Conservation (phyloP, 2,888 invertebrate genomes). For the Morpho achilles region DNA sequence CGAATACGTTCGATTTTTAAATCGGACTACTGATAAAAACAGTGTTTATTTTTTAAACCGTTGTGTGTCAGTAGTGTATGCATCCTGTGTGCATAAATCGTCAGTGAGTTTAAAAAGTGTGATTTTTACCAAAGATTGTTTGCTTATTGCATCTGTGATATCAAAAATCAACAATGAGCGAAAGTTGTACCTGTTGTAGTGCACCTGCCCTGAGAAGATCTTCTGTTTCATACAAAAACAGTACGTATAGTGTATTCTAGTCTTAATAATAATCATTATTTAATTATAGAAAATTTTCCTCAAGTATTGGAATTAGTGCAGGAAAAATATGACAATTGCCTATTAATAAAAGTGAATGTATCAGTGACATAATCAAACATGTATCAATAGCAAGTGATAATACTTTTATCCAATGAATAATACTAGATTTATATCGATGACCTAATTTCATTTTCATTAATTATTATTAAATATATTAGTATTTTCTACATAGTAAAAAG, state of each 20-base stretch:
- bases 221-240: conserved; percentile 39
- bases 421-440: conserved; percentile 16
- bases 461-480: background rate
- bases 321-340: conserved; percentile 5
- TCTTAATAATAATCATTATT: conserved; percentile 1
- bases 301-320: background rate
- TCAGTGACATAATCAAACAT: conserved; percentile 14
- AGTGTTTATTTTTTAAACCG: conserved; percentile 24
- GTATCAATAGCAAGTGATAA: conserved; percentile 12
- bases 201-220: conserved; percentile 49
- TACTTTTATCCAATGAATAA: conserved; percentile 17
- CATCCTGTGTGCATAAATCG: conserved; percentile 31
- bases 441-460: conserved; percentile 19
- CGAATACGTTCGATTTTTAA: conserved; percentile 29
- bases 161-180: conserved; percentile 46
- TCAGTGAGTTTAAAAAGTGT: conserved; percentile 23
- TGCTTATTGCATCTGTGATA: conserved; percentile 55
- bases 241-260: conserved; percentile 41
- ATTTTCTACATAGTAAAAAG: background rate
- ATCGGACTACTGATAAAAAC: conserved; percentile 25
- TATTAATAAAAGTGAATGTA: conserved; percentile 3
- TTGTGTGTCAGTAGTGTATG: conserved; percentile 45
- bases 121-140: conserved; percentile 44
- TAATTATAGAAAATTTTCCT: conserved; percentile 16
- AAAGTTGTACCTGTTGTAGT: conserved; percentile 48